These are phyloP conservation scores for Lineus longissimus DNA, from an alignment of 1,140 invertebrate genomes.

Conservation along the genomic window DNA sequence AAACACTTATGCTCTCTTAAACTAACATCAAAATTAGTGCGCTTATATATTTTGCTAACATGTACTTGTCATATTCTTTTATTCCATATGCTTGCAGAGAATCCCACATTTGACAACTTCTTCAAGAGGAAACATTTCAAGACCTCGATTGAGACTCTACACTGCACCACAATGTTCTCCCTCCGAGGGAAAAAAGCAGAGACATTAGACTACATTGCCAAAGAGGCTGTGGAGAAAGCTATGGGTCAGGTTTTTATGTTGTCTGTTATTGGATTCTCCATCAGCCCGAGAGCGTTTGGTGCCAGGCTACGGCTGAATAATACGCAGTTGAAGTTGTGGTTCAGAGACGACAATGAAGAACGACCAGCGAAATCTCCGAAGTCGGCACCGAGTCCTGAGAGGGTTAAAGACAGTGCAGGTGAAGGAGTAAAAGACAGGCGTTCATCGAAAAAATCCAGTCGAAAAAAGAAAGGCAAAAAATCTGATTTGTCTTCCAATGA, in stretches of 20 bases:
- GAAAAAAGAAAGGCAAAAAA: too few relatives aligned
- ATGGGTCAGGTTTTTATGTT: constrained; percentile 23
- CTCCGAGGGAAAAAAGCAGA: constrained; percentile 19
- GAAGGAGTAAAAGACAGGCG: too few relatives aligned
- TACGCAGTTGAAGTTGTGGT: constrained; percentile 14
- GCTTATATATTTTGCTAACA: not conserved
- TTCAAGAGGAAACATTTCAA: not conserved
- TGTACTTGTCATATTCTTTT: not conserved
- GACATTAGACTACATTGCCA: constrained; percentile 19
- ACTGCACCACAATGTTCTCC: constrained; percentile 34
- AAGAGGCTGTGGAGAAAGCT: constrained; percentile 21
- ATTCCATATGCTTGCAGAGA: not conserved
- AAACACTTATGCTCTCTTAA: not conserved
- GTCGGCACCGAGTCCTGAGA: too few relatives aligned
- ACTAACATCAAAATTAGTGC: not conserved
- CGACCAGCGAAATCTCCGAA: too few relatives aligned
- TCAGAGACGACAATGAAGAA: not conserved
- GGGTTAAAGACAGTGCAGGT: not conserved
- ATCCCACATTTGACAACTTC: not conserved
- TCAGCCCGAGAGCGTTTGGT: constrained; percentile 24
- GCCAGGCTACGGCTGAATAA: constrained; percentile 22
- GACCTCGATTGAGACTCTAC: constrained; percentile 12
- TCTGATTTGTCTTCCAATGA: too few relatives aligned
- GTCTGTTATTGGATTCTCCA: constrained; percentile 24
- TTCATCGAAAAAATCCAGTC: too few relatives aligned